Base-by-base conservation (phyloP, 2,797 vertebrate species). In the Lycodopsis pacificus region DNA sequence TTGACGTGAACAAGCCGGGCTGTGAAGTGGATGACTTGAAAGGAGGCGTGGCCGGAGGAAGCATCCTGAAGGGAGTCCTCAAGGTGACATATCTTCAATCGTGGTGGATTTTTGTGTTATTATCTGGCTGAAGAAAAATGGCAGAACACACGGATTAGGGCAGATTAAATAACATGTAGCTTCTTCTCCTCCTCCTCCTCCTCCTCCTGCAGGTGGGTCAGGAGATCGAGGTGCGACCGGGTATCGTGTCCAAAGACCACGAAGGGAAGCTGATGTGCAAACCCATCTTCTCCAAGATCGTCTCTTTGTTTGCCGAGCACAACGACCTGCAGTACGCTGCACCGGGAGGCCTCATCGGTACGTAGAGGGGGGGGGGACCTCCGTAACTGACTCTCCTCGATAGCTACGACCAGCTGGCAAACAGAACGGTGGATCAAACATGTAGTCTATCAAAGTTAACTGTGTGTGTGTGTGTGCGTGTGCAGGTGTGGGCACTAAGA, bases 191-290 rank as follows among this genome's bases (percentile, higher is more conserved):
- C 25, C 7, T 8, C 14, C 6, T 14, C 22, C 22, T 2, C 12
- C 51, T 3, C 58, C 38, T 79, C n/a, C 25, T 25, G 25, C 87
- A 99, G 98, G 98, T 99, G 86, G 98, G 98, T 54, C 98, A 99
- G 86, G 98, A 99, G 94, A 93, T 99, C 63, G 98, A 99, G 91
- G 98, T 99, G 62, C 95, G 98, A 42, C 98, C 98, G 4, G 98
- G 98, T 22, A 99, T 99, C 57, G 98, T 99, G 80, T 99, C 98
- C 80, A 99, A 99, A 92, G 98, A 99, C 93, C 97, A 98, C 17
- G 98, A 99, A 89, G 98, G 98, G 70, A 99, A 99, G 86, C 97
- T 99, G 64, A 99, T 99, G 98, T 99, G 98, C 93, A 99, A 99
- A 90, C 98, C 98, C 76, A 99, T 99, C 83, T 99, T 99, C 92